Evolutionary conservation across 2,797 vertebrate genomes (phyloP).

Genomic region (Hyperoplus immaculatus): DNA sequence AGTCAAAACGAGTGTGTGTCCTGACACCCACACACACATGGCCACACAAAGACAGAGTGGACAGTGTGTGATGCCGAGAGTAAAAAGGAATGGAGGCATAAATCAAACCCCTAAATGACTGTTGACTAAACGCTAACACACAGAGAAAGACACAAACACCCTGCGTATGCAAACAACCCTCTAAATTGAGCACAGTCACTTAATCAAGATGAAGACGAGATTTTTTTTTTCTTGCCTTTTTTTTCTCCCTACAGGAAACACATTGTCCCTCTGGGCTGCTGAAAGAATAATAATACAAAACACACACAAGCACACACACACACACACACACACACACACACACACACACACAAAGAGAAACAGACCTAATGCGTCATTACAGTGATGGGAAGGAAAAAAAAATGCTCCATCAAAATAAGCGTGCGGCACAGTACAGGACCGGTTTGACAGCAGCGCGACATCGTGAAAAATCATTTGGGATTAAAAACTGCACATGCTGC

Average conservation of each 20-base stretch:
- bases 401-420: constrained; percentile 59
- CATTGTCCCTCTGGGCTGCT: constrained; percentile 61
- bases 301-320: constrained; percentile 33
- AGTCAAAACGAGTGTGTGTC: constrained; percentile 43
- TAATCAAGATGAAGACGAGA: constrained; percentile 61
- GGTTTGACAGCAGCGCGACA: constrained; percentile 44
- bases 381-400: constrained; percentile 43
- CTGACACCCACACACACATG: background rate
- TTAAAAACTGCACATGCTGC: constrained; percentile 42
- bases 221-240: constrained; percentile 11
- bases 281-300: constrained; percentile 45
- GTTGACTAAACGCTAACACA: constrained; percentile 40
- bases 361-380: constrained; percentile 48
- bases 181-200: constrained; percentile 42
- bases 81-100: constrained; percentile 33
- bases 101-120: constrained; percentile 48
- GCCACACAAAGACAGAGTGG: constrained; percentile 31
- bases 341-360: background rate
- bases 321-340: constrained; percentile 33
- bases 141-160: constrained; percentile 39
- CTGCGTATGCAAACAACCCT: constrained; percentile 35
- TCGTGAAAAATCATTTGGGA: constrained; percentile 37
- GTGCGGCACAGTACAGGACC: constrained; percentile 22
- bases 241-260: constrained; percentile 61
- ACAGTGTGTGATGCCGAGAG: constrained; percentile 15